Conservation (phyloP, 2,113 vertebrate genomes). For the Lycocorax pyrrhopterus region DNA sequence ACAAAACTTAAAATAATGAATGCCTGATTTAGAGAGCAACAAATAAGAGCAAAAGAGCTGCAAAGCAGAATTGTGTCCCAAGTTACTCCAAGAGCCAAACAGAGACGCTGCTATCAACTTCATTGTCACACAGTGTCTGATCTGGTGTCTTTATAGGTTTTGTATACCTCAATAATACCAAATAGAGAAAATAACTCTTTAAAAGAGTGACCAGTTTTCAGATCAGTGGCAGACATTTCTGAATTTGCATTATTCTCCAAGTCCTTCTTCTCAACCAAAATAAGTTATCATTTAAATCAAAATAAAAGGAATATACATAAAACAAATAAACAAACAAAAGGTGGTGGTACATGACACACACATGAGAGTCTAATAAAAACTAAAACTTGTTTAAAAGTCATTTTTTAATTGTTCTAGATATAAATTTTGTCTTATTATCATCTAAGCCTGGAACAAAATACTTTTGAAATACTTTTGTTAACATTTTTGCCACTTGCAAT, state of each 20-base stretch:
- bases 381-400: not conserved
- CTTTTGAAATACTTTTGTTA: not conserved
- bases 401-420: not conserved
- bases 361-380: accelerated
- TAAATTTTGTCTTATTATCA: not conserved
- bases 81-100: not conserved
- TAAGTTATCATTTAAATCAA: not conserved
- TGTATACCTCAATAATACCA: not conserved
- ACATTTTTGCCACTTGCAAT: not conserved
- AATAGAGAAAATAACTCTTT: not conserved
- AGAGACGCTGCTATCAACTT: not conserved
- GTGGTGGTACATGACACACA: not conserved
- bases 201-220: not conserved
- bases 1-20: not conserved
- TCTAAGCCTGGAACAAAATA: not conserved
- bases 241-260: not conserved
- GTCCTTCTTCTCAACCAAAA: not conserved
- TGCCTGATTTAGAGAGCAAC: not conserved
- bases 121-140: not conserved
- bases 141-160: not conserved
- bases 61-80: not conserved
- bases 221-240: not conserved
- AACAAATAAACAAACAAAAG: accelerated
- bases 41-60: not conserved
- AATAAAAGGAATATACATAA: not conserved